Base-by-base conservation (phyloP, 2,113 vertebrate genomes). In the Sciurus niger region DNA sequence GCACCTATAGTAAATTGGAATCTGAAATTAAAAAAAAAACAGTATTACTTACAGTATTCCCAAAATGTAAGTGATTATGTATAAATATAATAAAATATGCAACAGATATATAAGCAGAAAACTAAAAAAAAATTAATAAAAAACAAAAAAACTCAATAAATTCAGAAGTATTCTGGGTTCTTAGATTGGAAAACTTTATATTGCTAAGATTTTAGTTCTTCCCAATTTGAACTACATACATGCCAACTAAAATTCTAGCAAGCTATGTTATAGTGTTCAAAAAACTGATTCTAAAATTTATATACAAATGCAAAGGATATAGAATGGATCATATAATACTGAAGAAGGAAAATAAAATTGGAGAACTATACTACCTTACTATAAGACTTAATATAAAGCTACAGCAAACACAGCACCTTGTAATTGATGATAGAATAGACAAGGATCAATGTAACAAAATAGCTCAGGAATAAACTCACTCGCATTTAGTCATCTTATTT, bases 381-480 rank as follows among this genome's bases (percentile, higher is more conserved):
- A 95, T 68, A 74, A 67, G 17, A 77, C 55, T 90, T 76, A 55
- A 40, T 51, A 40, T 90, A 46, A 89, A 94, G 22, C 73, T 89
- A 43, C 48, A 68, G 7, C 89, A n/a, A 74, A 86, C 32, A 87
- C 28, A 77, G 25, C 2, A 84, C 16, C 3, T 91, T 70, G 20
- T 34, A 90, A 78, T 53, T 46, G 5, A 46, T 58, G n/a, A 79
- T 88, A 91, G 34, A 89, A 79, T 68, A 77, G 30, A 60, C 6
- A 68, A 5, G 79, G 24, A 96, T 94, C 25, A 97, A n/a, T 72
- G 37, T 84, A 90, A 67, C 20, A 84, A 68, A 92, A 80, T 30
- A 43, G 6, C 37, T 63, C 55, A 68, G 43, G 88, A 84, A 93
- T 4, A 70, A 37, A 63, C 37, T 63, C 65, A 55, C 8, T 67